phyloP scores from a whole-genome alignment of 1,140 invertebrate genomes.

The Drosophila chauvacae region DNA sequence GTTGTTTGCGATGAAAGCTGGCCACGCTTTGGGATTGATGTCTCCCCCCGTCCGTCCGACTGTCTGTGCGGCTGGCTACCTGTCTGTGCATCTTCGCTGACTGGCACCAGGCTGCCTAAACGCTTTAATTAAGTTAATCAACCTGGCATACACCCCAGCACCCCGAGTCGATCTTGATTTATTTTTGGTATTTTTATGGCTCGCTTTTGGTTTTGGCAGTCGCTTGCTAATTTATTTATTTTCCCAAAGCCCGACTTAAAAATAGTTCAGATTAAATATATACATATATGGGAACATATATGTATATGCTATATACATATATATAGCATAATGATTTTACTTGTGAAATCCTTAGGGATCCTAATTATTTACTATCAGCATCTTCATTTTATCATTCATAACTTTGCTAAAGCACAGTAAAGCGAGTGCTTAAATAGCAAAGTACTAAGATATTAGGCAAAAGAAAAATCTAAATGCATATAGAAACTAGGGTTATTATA shows the following conservation, averaged over 20 bases:
- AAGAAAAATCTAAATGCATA: neutral
- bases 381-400: too few relatives aligned
- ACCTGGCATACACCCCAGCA: constrained; percentile 36
- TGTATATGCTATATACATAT: neutral
- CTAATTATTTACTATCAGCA: too few relatives aligned
- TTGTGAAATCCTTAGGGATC: neutral
- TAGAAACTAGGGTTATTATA: neutral
- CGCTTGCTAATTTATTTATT: constrained; percentile 70
- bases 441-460: neutral
- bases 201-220: constrained; percentile 53
- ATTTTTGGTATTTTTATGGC: constrained; percentile 69
- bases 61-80: neutral
- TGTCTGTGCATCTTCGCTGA: constrained; percentile 32
- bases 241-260: constrained; percentile 56
- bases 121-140: constrained; percentile 78
- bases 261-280: constrained; percentile 54
- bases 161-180: constrained; percentile 22
- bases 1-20: constrained; percentile 38
- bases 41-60: constrained; percentile 2
- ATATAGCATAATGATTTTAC: neutral
- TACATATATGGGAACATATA: neutral
- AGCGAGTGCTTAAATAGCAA: neutral
- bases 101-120: constrained; percentile 70
- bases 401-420: neutral
- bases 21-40: constrained; percentile 25